Conservation (phyloP, 30 jellyfish, hydroid and myxozoan genomes). For the Aurelia aurita complex sp. Pacific region DNA sequence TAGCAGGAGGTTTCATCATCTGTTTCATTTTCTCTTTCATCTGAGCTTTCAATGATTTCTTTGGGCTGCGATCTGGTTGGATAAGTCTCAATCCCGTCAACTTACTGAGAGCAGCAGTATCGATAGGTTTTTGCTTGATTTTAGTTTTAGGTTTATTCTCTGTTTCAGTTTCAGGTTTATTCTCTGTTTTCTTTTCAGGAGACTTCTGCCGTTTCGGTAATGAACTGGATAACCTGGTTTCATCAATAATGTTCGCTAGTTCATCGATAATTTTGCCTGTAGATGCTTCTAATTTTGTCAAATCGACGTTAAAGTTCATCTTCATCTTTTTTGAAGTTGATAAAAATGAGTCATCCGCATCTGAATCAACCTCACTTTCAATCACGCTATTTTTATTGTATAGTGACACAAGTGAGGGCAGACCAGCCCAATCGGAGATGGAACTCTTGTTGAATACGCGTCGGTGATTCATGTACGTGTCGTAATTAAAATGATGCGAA, state of each 20-base stretch:
- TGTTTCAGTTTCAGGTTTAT: not conserved
- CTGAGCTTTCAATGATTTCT: not conserved
- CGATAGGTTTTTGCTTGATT: not conserved
- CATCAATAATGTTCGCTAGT: not conserved
- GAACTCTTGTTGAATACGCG: slow-evolving; percentile 38
- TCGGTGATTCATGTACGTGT: slow-evolving; percentile 63
- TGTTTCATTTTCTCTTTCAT: not conserved
- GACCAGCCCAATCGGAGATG: not conserved
- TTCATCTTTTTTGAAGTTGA: not conserved
- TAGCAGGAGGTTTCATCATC: too few relatives aligned
- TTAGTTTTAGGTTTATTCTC: not conserved
- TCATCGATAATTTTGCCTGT: slow-evolving; percentile 35
- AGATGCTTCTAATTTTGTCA: slow-evolving; percentile 43
- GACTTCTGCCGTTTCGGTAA: not conserved
- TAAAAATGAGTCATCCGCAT: not conserved
- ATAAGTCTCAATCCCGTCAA: slow-evolving; percentile 6
- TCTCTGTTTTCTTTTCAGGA: not conserved
- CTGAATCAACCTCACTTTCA: too few relatives aligned
- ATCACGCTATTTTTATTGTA: not conserved
- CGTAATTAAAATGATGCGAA: slow-evolving; percentile 62
- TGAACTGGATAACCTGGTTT: not conserved
- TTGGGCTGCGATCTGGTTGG: slow-evolving; percentile 11
- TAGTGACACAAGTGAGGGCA: not conserved
- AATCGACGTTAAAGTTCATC: slow-evolving; percentile 16
- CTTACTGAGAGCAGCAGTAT: slow-evolving; percentile 4